These are phyloP conservation scores for Anolis apletophallus DNA, from an alignment of 2,797 vertebrate genomes.

Conservation along the genomic window DNA sequence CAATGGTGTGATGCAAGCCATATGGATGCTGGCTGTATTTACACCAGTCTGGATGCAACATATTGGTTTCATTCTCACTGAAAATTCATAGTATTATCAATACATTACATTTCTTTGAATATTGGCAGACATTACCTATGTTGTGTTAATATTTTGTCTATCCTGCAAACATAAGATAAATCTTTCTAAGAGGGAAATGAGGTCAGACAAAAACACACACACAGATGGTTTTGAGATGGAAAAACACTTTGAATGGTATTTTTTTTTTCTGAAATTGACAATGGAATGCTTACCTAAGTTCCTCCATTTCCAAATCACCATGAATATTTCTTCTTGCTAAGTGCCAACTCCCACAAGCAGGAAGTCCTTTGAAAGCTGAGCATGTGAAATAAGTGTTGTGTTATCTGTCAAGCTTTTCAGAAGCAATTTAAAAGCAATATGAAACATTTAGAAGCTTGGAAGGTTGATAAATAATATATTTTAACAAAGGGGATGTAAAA, in stretches of 20 bases:
- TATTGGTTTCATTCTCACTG: slow-evolving; percentile 8
- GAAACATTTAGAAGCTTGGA: slow-evolving; percentile 10
- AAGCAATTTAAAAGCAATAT: neutral
- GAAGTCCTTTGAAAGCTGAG: slow-evolving; percentile 2
- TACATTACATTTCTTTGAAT: neutral
- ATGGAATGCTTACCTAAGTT: neutral
- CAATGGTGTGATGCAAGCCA: neutral
- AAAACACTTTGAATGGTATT: fast-evolving
- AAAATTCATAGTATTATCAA: fast-evolving
- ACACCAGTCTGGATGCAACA: neutral
- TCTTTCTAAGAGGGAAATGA: neutral
- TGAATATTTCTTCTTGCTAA: neutral
- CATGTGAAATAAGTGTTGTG: slow-evolving; percentile 24
- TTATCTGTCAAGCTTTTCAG: slow-evolving; percentile 15
- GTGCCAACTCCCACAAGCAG: neutral
- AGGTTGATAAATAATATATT: slow-evolving; percentile 10
- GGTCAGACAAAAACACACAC: neutral
- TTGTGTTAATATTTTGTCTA: neutral
- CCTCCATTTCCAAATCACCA: neutral
- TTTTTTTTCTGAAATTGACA: neutral
- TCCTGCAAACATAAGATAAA: neutral
- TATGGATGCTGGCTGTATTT: neutral
- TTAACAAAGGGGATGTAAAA: slow-evolving; percentile 7
- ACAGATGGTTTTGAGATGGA: neutral
- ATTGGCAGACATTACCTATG: slow-evolving; percentile 28